Evolutionary conservation across 2,113 vertebrate species (phyloP).

Genomic region (Tragelaphus imberbis): DNA sequence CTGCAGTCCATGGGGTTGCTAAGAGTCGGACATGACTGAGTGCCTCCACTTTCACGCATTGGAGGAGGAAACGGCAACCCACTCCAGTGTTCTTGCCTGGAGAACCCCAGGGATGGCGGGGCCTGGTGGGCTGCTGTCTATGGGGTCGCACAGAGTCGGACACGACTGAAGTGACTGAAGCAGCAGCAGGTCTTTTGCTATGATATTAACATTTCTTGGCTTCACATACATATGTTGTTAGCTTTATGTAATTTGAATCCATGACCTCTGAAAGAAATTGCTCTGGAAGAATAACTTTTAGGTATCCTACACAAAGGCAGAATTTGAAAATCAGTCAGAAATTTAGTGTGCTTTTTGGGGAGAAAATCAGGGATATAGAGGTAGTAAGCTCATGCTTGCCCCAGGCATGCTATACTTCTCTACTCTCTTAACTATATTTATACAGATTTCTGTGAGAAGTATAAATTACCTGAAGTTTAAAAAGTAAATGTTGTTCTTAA

Average conservation of each 20-base stretch:
- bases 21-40: too few species aligned
- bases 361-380: not conserved
- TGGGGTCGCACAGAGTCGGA: too few species aligned
- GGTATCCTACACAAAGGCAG: slow-evolving; percentile 35
- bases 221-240: not conserved
- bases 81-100: too few species aligned
- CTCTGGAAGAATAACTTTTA: not conserved
- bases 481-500: not conserved
- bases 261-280: not conserved
- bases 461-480: not conserved
- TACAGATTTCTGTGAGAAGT: not conserved
- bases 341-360: not conserved
- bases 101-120: too few species aligned
- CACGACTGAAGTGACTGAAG: too few species aligned
- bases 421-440: not conserved
- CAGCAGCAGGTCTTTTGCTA: not conserved
- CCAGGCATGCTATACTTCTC: not conserved
- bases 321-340: slow-evolving; percentile 9
- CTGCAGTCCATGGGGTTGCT: too few species aligned
- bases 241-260: not conserved
- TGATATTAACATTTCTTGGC: not conserved
- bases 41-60: too few species aligned
- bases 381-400: slow-evolving; percentile 27
- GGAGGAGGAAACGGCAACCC: too few species aligned
- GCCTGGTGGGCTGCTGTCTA: too few species aligned